phyloP scores from a whole-genome alignment of 2,797 vertebrate genomes.

The Rhynchotus rufescens region DNA sequence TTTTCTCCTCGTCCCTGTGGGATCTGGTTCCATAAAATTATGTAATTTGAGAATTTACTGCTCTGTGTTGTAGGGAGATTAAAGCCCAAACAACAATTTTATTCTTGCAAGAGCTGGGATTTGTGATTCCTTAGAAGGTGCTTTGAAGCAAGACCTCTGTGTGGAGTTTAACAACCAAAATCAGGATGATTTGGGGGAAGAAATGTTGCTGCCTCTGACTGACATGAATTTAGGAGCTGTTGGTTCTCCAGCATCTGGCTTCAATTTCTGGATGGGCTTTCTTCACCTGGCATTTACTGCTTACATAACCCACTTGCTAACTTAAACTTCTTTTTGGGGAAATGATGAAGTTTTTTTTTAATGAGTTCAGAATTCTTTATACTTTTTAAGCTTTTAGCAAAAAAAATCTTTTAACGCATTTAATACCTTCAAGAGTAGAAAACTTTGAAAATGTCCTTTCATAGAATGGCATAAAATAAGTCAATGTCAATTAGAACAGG shows the following conservation, averaged over 20 bases:
- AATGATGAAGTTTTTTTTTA: not conserved
- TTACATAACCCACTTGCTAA: not conserved
- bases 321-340: not conserved
- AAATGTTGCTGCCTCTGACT: rapidly evolving
- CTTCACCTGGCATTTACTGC: not conserved
- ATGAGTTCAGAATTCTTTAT: not conserved
- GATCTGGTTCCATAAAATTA: rapidly evolving
- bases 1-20: rapidly evolving
- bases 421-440: conserved; percentile 39
- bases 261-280: not conserved
- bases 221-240: rapidly evolving
- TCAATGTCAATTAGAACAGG: not conserved
- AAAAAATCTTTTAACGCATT: conserved; percentile 24
- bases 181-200: not conserved
- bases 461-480: too few relatives aligned
- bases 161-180: not conserved
- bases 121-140: rapidly evolving
- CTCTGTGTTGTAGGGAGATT: not conserved
- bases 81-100: rapidly evolving
- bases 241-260: rapidly evolving
- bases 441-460: not conserved
- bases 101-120: rapidly evolving
- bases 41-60: not conserved
- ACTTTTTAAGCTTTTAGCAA: not conserved
- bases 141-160: not conserved